Evolutionary conservation across 2,888 invertebrate genomes (phyloP).

Genomic region (Cheilosia pagana): DNA sequence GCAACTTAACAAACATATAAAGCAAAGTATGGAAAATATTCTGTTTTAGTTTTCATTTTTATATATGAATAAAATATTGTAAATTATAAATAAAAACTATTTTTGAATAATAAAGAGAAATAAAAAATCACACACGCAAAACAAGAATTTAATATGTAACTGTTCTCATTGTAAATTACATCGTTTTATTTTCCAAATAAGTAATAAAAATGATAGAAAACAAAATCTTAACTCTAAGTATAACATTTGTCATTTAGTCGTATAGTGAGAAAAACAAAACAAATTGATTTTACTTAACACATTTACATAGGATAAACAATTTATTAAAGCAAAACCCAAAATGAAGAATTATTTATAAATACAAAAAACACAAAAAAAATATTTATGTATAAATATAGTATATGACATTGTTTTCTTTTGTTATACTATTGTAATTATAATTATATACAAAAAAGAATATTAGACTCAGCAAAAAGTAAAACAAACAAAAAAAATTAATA

Average conservation of each 20-base stretch:
- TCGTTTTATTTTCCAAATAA: slow-evolving; percentile 33
- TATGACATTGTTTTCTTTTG: slow-evolving; percentile 74
- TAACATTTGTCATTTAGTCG: slow-evolving; percentile 65
- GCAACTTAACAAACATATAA: slow-evolving; percentile 4
- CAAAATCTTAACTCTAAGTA: slow-evolving; percentile 44
- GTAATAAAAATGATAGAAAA: slow-evolving; percentile 28
- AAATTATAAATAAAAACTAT: slow-evolving; percentile 64
- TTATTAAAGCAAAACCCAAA: slow-evolving; percentile 40
- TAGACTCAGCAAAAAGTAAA: slow-evolving; percentile 53
- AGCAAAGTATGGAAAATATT: slow-evolving; percentile 6
- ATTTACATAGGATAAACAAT: slow-evolving; percentile 61
- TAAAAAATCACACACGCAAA: slow-evolving; percentile 22
- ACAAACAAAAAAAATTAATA: slow-evolving; percentile 33
- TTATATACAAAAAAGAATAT: slow-evolving; percentile 66
- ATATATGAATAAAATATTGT: slow-evolving; percentile 47
- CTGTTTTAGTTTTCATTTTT: slow-evolving; percentile 45
- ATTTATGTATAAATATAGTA: slow-evolving; percentile 67
- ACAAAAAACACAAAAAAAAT: slow-evolving; percentile 39
- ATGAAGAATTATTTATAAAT: slow-evolving; percentile 37
- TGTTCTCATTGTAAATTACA: slow-evolving; percentile 69
- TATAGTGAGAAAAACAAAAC: slow-evolving; percentile 30
- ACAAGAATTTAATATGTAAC: slow-evolving; percentile 67
- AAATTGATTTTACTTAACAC: slow-evolving; percentile 46
- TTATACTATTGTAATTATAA: slow-evolving; percentile 73
- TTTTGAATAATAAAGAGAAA: slow-evolving; percentile 66